Evolutionary conservation across 2,888 invertebrate genomes (phyloP).

Genomic region (Ennomos erosarius): DNA sequence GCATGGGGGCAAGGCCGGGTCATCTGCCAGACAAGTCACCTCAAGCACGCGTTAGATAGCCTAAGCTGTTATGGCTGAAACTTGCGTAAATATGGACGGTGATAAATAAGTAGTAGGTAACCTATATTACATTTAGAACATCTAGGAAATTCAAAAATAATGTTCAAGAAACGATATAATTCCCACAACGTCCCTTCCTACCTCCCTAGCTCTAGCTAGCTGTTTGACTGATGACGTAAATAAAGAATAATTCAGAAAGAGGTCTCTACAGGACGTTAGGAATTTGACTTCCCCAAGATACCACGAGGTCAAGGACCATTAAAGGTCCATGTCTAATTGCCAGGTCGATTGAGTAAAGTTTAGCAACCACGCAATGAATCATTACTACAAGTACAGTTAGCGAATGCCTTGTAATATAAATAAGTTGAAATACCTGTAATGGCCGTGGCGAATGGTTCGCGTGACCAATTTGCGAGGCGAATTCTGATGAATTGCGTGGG

Average conservation of each 20-base stretch:
- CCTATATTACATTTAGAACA: too few relatives aligned
- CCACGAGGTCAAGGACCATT: slow-evolving; percentile 1
- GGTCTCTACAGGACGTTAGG: too few relatives aligned
- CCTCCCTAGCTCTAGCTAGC: too few relatives aligned
- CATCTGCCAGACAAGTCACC: slow-evolving; percentile 16
- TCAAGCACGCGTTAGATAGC: slow-evolving; percentile 16
- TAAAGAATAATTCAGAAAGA: too few relatives aligned
- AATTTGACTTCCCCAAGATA: neutral
- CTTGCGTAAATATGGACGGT: neutral
- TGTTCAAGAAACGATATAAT: too few relatives aligned
- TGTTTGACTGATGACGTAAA: too few relatives aligned
- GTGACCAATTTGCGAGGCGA: slow-evolving; percentile 12
- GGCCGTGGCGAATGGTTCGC: slow-evolving; percentile 4
- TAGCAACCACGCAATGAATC: slow-evolving; percentile 11
- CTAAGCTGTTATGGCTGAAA: neutral
- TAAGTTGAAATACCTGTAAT: slow-evolving; percentile 10
- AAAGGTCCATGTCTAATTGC: slow-evolving; percentile 12
- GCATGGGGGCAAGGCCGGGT: slow-evolving; percentile 37
- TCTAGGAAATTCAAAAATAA: too few relatives aligned
- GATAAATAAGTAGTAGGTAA: too few relatives aligned
- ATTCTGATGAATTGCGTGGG: slow-evolving; percentile 11
- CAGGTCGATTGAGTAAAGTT: slow-evolving; percentile 14
- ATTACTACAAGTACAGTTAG: slow-evolving; percentile 15
- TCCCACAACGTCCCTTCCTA: too few relatives aligned
- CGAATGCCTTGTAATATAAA: slow-evolving; percentile 3